Percentiles rank a stretch among this genome's conserved stretches.
Conservation (phyloP, 2,113 vertebrate species). For the Alligator mississippiensis region DNA sequence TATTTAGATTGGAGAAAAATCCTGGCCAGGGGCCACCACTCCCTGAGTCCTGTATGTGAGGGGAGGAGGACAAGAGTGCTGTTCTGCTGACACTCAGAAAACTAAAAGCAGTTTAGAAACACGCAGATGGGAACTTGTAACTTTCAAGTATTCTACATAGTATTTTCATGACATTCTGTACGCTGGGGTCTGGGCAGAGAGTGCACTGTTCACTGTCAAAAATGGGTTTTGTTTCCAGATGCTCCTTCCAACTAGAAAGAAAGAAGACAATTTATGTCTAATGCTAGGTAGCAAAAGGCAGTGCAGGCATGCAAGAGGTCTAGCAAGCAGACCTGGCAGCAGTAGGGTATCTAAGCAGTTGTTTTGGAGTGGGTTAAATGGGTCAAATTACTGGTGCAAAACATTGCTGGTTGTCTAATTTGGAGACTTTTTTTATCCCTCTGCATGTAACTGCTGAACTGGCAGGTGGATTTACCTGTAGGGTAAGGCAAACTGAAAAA, state of each 20-base stretch:
- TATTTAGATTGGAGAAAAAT: slow-evolving; percentile 59
- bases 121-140: not conserved
- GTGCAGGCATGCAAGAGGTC: not conserved
- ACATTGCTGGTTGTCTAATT: not conserved
- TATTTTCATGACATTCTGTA: not conserved
- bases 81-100: not conserved
- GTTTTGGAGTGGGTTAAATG: not conserved
- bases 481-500: not conserved
- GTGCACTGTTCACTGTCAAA: not conserved
- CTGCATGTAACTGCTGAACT: fast-evolving
- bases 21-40: slow-evolving; percentile 27
- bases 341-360: not conserved
- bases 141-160: not conserved
- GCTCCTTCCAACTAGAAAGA: not conserved
- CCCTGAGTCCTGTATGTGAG: not conserved
- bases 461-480: not conserved
- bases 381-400: not conserved
- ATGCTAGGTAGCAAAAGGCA: not conserved
- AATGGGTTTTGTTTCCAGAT: not conserved
- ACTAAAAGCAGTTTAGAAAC: not conserved
- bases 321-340: slow-evolving; percentile 5
- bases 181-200: not conserved
- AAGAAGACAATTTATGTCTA: not conserved
- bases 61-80: not conserved
- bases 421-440: not conserved